Conservation (phyloP, 2,113 vertebrate genomes). For the Podarcis cretensis region DNA sequence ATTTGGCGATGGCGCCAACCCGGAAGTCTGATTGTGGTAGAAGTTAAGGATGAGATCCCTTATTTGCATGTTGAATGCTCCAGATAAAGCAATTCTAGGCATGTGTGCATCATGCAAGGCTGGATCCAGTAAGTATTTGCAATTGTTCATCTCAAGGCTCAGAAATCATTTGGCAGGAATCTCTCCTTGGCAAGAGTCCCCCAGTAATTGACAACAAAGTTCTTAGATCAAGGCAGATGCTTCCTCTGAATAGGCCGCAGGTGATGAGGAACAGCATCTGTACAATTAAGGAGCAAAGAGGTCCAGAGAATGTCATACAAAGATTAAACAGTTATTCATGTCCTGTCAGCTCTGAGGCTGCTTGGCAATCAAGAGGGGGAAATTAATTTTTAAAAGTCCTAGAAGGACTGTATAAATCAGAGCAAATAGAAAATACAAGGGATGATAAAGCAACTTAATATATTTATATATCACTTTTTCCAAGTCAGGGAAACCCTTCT, state of each 20-base stretch:
- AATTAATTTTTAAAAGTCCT: constrained; percentile 50
- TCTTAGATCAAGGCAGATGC: neutral
- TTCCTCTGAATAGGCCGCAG: neutral
- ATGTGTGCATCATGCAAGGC: too few relatives aligned
- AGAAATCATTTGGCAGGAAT: neutral
- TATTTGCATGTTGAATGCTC: neutral
- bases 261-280: neutral
- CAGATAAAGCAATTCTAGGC: neutral
- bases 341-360: constrained; percentile 52
- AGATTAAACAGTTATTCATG: constrained; percentile 41
- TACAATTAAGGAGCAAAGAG: constrained; percentile 4
- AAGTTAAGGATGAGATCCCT: neutral
- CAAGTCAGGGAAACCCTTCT: neutral
- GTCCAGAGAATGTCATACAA: neutral
- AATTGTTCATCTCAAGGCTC: neutral
- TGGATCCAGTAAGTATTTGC: neutral
- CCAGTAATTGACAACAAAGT: neutral
- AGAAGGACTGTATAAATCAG: constrained; percentile 44
- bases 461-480: too few relatives aligned
- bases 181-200: neutral
- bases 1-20: too few relatives aligned
- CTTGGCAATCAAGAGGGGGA: constrained; percentile 49
- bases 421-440: constrained; percentile 28
- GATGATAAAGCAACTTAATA: neutral
- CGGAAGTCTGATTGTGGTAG: too few relatives aligned